Percentiles rank a stretch among this genome's conserved stretches.
Evolutionary conservation across 2,888 invertebrate species (phyloP).

Genomic region (Tachina lurida): DNA sequence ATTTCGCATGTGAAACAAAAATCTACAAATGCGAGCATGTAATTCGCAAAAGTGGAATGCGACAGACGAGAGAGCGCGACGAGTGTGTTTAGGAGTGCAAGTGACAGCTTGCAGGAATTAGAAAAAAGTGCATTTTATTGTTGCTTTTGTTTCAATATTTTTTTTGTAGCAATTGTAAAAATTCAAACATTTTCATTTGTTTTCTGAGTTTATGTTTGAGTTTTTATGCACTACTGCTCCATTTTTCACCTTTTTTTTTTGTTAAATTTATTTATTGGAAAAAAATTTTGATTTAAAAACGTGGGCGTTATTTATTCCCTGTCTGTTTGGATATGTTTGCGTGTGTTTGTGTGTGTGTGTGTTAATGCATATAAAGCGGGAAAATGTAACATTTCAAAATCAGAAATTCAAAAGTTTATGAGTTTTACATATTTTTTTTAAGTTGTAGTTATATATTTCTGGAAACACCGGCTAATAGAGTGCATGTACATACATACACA

Average conservation of each 20-base stretch:
- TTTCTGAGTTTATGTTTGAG: slow-evolving; percentile 17
- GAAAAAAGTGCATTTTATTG: slow-evolving; percentile 45
- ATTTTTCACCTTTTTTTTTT: slow-evolving; percentile 42
- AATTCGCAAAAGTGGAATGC: slow-evolving; percentile 14
- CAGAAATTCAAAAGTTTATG: slow-evolving; percentile 45
- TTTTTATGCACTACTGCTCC: slow-evolving; percentile 57
- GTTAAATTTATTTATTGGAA: slow-evolving; percentile 7
- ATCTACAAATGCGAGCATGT: slow-evolving; percentile 19
- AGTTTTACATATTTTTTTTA: slow-evolving; percentile 30
- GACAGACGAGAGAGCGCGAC: neutral
- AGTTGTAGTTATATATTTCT: slow-evolving; percentile 18
- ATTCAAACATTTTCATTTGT: slow-evolving; percentile 47
- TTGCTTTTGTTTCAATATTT: slow-evolving; percentile 15
- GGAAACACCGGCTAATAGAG: slow-evolving; percentile 29
- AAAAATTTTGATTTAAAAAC: slow-evolving; percentile 45
- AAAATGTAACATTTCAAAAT: slow-evolving; percentile 62
- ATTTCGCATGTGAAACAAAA: slow-evolving; percentile 46
- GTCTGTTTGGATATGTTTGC: slow-evolving; percentile 33
- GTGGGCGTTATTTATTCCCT: slow-evolving; percentile 61
- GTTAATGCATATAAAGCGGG: slow-evolving; percentile 8
- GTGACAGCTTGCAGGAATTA: slow-evolving; percentile 58
- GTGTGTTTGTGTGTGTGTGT: neutral
- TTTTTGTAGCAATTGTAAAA: slow-evolving; percentile 45
- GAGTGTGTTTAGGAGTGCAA: slow-evolving; percentile 48
- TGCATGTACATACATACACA: no score